Conservation (phyloP, 1,140 invertebrate genomes). For the Pachyrhynchus sulphureomaculatus region DNA sequence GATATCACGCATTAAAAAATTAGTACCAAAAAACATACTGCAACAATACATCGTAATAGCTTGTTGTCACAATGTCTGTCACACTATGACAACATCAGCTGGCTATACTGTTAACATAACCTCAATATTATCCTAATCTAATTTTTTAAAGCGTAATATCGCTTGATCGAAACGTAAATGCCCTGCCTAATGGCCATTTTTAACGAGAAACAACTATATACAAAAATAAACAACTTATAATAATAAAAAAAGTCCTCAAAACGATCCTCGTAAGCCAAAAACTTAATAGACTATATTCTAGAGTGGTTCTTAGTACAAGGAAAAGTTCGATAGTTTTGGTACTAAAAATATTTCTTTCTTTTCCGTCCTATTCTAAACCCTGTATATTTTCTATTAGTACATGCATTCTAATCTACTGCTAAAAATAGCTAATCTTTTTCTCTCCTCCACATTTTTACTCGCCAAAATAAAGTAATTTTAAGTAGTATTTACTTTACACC, state of each 20-base stretch:
- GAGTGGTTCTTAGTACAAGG: neutral
- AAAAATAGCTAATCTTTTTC: no score
- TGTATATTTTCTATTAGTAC: no score
- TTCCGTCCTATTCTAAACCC: no score
- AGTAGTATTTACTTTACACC: no score
- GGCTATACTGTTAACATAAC: neutral
- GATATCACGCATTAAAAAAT: neutral
- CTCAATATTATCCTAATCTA: neutral
- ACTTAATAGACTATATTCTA: neutral
- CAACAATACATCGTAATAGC: no score
- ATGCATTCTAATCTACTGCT: no score
- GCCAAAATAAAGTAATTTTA: no score
- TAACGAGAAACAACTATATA: neutral
- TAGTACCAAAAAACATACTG: neutral
- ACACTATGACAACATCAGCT: no score
- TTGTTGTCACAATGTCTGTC: neutral
- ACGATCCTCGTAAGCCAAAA: neutral
- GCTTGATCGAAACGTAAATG: neutral
- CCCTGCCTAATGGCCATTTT: conserved; percentile 9
- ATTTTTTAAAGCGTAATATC: neutral
- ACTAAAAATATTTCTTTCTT: no score
- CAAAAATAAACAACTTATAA: neutral
- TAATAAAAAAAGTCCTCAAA: neutral
- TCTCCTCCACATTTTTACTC: no score
- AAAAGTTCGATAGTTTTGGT: neutral